phyloP scores from a whole-genome alignment of 1,140 invertebrate species.

The Tribolium madens region DNA sequence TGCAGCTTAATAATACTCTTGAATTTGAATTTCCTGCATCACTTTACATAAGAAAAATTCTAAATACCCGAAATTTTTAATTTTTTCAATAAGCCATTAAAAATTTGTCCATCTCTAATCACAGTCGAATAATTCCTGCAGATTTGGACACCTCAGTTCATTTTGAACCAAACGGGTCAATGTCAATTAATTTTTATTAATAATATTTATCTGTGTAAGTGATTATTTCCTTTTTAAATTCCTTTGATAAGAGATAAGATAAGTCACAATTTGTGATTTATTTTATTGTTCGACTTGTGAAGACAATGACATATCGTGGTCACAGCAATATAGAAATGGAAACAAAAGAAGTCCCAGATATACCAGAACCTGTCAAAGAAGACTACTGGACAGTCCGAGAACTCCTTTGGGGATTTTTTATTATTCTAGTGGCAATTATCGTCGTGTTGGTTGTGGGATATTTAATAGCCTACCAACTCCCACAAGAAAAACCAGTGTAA shows the following conservation, averaged over 20 bases:
- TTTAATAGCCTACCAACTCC: neutral
- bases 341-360: neutral
- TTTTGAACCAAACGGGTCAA: too few relatives aligned
- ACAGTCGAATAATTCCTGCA: too few relatives aligned
- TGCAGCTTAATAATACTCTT: too few relatives aligned
- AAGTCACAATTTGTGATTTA: neutral
- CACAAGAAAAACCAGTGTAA: conserved; percentile 6
- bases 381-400: conserved; percentile 2
- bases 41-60: too few relatives aligned
- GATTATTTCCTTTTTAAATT: neutral
- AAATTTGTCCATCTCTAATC: too few relatives aligned
- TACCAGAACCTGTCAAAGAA: neutral
- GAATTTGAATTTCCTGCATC: too few relatives aligned
- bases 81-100: too few relatives aligned
- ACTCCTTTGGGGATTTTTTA: neutral
- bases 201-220: neutral
- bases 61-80: too few relatives aligned
- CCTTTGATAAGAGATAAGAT: neutral
- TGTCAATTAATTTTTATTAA: too few relatives aligned
- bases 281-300: neutral
- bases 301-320: neutral
- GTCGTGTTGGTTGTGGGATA: neutral
- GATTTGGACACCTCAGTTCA: too few relatives aligned
- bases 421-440: neutral
- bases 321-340: neutral